Evolutionary conservation across 2,113 vertebrate species (phyloP).

Genomic region (Hiodon tergisus): DNA sequence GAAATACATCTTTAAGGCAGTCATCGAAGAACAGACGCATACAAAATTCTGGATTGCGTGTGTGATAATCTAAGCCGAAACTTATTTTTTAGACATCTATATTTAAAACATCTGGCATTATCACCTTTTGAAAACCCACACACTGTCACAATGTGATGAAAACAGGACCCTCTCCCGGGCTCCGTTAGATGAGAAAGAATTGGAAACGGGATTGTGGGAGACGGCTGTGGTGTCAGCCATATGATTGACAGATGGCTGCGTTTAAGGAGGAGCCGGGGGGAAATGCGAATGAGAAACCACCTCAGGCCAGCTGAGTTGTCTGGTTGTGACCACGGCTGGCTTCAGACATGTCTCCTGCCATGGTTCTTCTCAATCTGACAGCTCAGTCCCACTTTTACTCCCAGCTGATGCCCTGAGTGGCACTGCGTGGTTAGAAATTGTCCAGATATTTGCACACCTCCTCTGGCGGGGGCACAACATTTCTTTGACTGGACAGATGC

Average conservation of each 20-base stretch:
- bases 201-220: constrained; percentile 11
- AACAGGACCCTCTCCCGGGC: background rate
- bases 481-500: constrained; percentile 3
- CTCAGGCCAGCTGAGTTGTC: constrained; percentile 10
- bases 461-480: background rate
- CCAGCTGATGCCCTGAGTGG: background rate
- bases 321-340: background rate
- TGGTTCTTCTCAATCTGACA: background rate
- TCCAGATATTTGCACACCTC: background rate
- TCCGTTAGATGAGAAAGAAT: background rate
- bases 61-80: too few relatives aligned
- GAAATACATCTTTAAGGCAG: too few relatives aligned
- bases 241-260: constrained; percentile 1
- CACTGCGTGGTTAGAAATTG: background rate
- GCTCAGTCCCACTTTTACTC: constrained; percentile 2
- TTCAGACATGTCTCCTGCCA: background rate
- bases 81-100: too few relatives aligned
- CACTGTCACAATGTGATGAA: background rate
- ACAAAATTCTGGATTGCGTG: too few relatives aligned
- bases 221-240: background rate
- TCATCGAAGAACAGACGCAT: too few relatives aligned
- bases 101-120: too few relatives aligned
- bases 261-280: background rate
- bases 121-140: background rate
- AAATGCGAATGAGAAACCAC: constrained; percentile 3